A percentile compares a stretch with the other conserved stretches of the same genome.
Conservation (phyloP, 2,113 vertebrate genomes). For the Cinclus mexicanus region DNA sequence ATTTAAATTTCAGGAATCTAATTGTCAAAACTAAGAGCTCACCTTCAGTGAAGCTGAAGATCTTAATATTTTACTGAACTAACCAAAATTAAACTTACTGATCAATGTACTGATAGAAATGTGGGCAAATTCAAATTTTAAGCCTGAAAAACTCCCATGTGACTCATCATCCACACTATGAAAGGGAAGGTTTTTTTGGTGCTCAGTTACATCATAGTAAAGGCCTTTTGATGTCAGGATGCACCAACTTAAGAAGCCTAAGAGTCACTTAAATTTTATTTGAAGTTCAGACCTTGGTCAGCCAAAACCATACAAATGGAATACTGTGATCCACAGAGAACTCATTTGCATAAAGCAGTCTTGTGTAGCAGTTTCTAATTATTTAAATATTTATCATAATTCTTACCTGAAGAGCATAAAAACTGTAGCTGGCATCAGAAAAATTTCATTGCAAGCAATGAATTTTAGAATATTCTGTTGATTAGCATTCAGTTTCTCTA, state of each 20-base stretch:
- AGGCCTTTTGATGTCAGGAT: neutral
- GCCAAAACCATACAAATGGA: neutral
- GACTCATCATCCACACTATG: neutral
- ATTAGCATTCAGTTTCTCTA: constrained; percentile 91
- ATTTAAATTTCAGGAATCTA: neutral
- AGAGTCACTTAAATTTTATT: neutral
- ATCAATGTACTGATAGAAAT: neutral
- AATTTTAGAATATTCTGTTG: constrained; percentile 99
- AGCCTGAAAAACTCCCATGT: neutral
- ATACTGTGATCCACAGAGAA: neutral
- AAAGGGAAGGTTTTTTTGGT: neutral
- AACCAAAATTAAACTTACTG: neutral
- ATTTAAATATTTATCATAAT: neutral
- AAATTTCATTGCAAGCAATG: constrained; percentile 98
- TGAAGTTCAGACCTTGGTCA: neutral
- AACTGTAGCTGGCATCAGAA: constrained; percentile 96
- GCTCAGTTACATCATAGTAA: neutral
- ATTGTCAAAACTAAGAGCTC: neutral
- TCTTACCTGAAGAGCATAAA: constrained; percentile 98
- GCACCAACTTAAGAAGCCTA: neutral
- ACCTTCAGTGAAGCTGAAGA: neutral
- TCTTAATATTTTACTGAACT: neutral
- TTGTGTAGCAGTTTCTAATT: neutral
- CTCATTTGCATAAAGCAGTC: neutral
- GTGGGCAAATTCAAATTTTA: neutral